Base-by-base conservation (phyloP, 2,888 invertebrate genomes). In the Agrypnus murinus region DNA sequence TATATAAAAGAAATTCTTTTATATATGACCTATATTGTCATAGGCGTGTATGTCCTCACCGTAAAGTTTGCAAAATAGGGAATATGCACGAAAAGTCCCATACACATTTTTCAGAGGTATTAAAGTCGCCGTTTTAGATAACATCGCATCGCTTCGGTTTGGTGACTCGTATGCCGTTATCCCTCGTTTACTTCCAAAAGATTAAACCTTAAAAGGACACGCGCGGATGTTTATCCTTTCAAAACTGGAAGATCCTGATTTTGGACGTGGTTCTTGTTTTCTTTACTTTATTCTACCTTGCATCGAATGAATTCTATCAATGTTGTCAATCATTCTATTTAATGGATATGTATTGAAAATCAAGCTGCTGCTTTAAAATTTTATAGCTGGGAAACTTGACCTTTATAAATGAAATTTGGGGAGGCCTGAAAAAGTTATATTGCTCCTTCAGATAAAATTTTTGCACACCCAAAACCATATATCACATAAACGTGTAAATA, bases 181-280 rank as follows among this genome's bases (percentile, higher is more conserved):
- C 71, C 64, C 40, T 57, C 71, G 64, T 68, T 68, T 71, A 71
- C 59, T 71, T 71, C 71, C 71, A 58, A 71, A 68, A 71, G 71
- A 71, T 71, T 71, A 71, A 68, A 63, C 53, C 19, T 17, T 59
- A 63, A 71, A 71, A 50, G 64, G 60, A 71, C 65, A 71, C 64
- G 40, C 36, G 38, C 43, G 67, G 64, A 69, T 67, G 71, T 71
- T 66, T 66, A 55, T 58, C 67, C 63, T 63, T 63, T 64, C 36
- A 63, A 43, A 63, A 65, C 32, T 50, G 59, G 48, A 62, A 65
- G 46, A 43, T 55, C 36, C 19, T 60, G 62, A 65, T 53, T 65
- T 57, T 46, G 32, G 36, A 15, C 36, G 25, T 32, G 15, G 46
- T 46, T 17, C 34, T 55, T 57, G 19, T 65, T 40, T 25, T 38